Percentiles rank a stretch among this genome's conserved stretches.
Conservation (phyloP, 2,888 invertebrate genomes). For the Eupithecia insigniata region DNA sequence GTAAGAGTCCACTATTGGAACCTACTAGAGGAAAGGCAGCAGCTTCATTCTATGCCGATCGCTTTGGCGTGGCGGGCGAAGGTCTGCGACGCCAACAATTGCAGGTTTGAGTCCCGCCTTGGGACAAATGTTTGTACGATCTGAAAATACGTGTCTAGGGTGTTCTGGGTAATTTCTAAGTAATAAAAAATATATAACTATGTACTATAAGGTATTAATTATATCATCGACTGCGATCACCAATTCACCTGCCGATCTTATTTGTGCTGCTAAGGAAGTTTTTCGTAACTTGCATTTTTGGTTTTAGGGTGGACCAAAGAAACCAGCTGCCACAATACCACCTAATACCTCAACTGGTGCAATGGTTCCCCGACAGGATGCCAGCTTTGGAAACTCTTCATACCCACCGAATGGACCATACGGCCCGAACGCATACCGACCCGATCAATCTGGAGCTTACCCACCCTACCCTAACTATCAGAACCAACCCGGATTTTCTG, state of each 20-base stretch:
- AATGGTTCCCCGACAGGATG: constrained; percentile 56
- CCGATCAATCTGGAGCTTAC: constrained; percentile 65
- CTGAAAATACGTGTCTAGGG: no score
- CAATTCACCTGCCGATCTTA: not conserved
- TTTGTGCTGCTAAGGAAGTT: not conserved
- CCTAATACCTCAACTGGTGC: constrained; percentile 71
- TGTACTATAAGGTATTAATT: no score
- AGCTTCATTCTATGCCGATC: no score
- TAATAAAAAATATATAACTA: no score
- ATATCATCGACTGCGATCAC: not conserved
- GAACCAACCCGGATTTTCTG: constrained; percentile 63
- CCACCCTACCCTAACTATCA: constrained; percentile 77
- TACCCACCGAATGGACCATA: constrained; percentile 71
- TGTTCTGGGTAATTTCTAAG: no score
- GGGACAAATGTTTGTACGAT: no score
- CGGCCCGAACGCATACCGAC: constrained; percentile 61
- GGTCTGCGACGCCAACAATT: no score
- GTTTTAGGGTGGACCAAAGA: constrained; percentile 72
- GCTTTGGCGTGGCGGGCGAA: no score
- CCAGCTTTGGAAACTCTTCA: constrained; percentile 57
- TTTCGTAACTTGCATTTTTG: not conserved
- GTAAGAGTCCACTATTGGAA: no score
- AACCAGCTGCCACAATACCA: constrained; percentile 81
- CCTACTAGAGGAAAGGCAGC: no score
- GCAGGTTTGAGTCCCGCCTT: no score